These are phyloP conservation scores for Hippocampus zosterae DNA, from an alignment of 2,113 vertebrate species.

Conservation along the genomic window DNA sequence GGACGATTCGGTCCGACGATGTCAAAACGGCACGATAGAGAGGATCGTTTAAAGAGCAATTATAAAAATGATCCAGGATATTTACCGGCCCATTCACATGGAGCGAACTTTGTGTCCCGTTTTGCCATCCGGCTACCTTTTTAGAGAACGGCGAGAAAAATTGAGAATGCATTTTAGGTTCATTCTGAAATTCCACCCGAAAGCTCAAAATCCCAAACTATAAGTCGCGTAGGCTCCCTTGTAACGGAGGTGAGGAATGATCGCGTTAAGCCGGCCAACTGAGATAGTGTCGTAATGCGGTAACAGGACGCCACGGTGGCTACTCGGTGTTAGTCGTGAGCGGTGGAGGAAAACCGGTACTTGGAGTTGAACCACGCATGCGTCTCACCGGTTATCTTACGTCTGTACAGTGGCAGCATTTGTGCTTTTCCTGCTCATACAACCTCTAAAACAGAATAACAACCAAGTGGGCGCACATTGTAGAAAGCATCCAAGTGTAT, in stretches of 20 bases:
- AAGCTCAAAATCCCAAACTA: background rate
- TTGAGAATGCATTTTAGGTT: background rate
- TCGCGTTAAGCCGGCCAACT: background rate
- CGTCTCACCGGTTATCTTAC: background rate
- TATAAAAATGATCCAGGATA: background rate
- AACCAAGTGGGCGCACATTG: background rate
- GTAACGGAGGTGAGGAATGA: background rate
- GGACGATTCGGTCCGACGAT: background rate
- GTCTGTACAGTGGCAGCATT: background rate
- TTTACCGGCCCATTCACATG: background rate
- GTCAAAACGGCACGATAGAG: background rate
- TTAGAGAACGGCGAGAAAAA: background rate
- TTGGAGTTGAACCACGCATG: background rate
- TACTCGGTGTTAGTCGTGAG: background rate
- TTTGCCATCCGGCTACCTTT: background rate
- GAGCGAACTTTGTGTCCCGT: background rate
- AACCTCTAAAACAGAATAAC: background rate
- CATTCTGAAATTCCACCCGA: background rate
- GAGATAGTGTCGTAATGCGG: conserved; percentile 4
- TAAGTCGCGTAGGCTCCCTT: background rate
- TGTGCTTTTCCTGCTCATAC: conserved; percentile 7
- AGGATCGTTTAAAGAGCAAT: background rate
- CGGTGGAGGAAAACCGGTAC: background rate
- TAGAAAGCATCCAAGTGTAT: background rate
- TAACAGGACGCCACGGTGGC: conserved; percentile 14